Evolutionary conservation across 2,113 vertebrate species (phyloP).

Genomic region (Lophochroa leadbeateri): DNA sequence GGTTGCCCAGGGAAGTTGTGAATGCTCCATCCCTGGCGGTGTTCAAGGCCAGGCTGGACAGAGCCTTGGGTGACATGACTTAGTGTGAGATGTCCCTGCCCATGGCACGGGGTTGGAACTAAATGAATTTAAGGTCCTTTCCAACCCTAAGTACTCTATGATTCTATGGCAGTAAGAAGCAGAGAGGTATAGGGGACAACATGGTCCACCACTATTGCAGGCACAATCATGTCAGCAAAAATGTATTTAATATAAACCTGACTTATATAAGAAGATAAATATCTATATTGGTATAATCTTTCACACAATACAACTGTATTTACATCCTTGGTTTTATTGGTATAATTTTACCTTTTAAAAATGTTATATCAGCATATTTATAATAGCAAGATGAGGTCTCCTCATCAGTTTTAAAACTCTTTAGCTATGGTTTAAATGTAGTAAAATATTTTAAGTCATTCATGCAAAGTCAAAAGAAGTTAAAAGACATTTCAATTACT

Average conservation of each 20-base stretch:
- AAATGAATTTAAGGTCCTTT: no score
- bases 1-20: no score
- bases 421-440: not conserved
- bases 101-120: no score
- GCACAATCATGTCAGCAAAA: not conserved
- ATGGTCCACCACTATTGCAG: no score
- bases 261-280: not conserved
- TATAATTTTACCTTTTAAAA: not conserved
- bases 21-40: no score
- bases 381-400: not conserved
- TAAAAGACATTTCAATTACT: not conserved
- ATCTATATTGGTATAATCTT: not conserved
- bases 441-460: not conserved
- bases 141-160: no score
- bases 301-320: not conserved
- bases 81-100: no score
- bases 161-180: not conserved
- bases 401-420: not conserved
- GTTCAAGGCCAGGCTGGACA: no score
- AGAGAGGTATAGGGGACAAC: not conserved
- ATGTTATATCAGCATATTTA: not conserved
- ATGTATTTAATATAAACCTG: not conserved
- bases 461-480: not conserved
- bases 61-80: no score
- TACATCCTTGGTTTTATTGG: not conserved